Evolutionary conservation across 2,888 invertebrate genomes (phyloP).

Genomic region (Ecliptopera silaceata): DNA sequence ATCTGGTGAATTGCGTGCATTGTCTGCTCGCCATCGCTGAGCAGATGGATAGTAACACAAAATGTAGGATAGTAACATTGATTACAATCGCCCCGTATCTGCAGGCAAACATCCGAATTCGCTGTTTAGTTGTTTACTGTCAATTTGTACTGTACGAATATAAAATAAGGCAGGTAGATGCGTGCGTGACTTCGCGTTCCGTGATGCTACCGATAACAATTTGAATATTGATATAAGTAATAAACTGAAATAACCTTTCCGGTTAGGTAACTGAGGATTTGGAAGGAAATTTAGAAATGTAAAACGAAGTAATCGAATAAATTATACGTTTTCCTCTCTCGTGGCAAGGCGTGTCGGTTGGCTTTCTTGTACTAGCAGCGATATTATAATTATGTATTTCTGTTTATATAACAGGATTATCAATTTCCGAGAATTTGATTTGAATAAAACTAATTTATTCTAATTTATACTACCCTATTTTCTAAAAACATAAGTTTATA

Average conservation of each 20-base stretch:
- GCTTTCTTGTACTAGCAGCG: not conserved
- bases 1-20: constrained; percentile 7
- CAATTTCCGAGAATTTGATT: too few relatives aligned
- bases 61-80: constrained; percentile 28
- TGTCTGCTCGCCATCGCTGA: constrained; percentile 1
- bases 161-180: constrained; percentile 23
- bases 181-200: constrained; percentile 22
- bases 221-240: constrained; percentile 30
- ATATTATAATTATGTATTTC: not conserved
- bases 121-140: constrained; percentile 25
- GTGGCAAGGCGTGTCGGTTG: constrained; percentile 1
- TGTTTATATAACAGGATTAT: too few relatives aligned
- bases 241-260: constrained; percentile 21
- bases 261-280: constrained; percentile 17
- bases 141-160: constrained; percentile 28
- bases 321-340: not conserved
- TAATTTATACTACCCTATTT: too few relatives aligned
- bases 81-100: constrained; percentile 32
- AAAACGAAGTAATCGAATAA: constrained; percentile 9
- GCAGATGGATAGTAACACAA: constrained; percentile 18
- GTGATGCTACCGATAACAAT: constrained; percentile 27
- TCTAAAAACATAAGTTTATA: too few relatives aligned
- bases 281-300: constrained; percentile 14
- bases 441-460: too few relatives aligned
- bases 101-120: constrained; percentile 33